Conservation (phyloP, 2,797 vertebrate genomes). For the Decapterus maruadsi region DNA sequence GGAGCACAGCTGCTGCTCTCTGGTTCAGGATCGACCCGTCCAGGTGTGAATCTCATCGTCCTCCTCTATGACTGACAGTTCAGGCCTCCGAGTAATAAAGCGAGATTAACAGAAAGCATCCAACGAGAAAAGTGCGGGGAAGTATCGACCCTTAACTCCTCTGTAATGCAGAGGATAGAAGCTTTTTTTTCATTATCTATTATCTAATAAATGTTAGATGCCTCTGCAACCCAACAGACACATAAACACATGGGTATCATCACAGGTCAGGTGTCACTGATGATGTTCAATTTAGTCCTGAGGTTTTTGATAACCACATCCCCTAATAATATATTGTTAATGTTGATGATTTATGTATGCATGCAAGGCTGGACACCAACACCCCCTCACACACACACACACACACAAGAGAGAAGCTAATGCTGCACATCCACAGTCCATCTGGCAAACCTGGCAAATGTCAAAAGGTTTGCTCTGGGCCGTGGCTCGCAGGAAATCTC, state of each 20-base stretch:
- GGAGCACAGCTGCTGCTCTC: not conserved
- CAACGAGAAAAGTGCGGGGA: not conserved
- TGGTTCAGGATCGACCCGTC: slow-evolving; percentile 7
- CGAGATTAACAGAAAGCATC: slow-evolving; percentile 3
- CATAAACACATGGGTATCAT: not conserved
- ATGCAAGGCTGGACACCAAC: slow-evolving; percentile 2
- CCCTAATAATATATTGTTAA: slow-evolving; percentile 17
- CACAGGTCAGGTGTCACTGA: slow-evolving; percentile 1
- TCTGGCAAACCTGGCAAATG: slow-evolving; percentile 65
- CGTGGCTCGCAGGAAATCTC: slow-evolving; percentile 33
- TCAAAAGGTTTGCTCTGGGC: slow-evolving; percentile 53
- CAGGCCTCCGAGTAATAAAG: slow-evolving; percentile 13
- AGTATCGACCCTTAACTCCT: not conserved
- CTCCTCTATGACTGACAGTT: slow-evolving; percentile 14
- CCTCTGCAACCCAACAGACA: not conserved
- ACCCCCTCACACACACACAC: slow-evolving; percentile 15
- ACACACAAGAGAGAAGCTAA: slow-evolving; percentile 7
- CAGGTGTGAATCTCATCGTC: not conserved
- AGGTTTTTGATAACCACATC: slow-evolving; percentile 16
- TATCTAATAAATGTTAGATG: not conserved
- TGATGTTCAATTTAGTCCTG: slow-evolving; percentile 18
- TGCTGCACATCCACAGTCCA: slow-evolving; percentile 43
- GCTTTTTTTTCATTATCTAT: not conserved
- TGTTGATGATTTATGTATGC: slow-evolving; percentile 7
- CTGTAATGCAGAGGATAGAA: not conserved